A percentile compares a stretch with the other conserved stretches of the same genome.
Conservation (phyloP, 2,888 invertebrate species). For the Yponomeuta plumbellus region DNA sequence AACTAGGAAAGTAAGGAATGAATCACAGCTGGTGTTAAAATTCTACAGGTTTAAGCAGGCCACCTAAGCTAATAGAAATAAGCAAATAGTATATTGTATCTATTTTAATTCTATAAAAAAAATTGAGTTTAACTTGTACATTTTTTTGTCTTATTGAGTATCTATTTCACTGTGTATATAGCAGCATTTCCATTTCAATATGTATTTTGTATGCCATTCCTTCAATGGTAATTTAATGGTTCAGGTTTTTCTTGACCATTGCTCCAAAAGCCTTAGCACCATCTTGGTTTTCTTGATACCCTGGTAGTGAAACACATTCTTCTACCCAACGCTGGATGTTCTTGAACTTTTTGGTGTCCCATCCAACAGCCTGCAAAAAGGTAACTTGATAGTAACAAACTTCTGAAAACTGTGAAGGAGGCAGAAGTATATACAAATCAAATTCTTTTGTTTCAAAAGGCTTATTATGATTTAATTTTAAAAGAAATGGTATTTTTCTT, state of each 20-base stretch:
- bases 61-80: not conserved
- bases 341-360: conserved; percentile 73
- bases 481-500: too few relatives aligned
- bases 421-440: too few relatives aligned
- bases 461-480: too few relatives aligned
- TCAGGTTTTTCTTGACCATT: conserved; percentile 71
- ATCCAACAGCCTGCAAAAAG: conserved; percentile 72
- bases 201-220: too few relatives aligned
- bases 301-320: conserved; percentile 74
- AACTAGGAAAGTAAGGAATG: conserved; percentile 88
- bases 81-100: not conserved
- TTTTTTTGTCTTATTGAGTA: not conserved
- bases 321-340: conserved; percentile 78
- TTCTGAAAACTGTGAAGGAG: too few relatives aligned
- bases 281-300: conserved; percentile 75
- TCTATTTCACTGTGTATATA: not conserved
- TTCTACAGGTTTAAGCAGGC: conserved; percentile 41
- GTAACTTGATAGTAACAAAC: conserved; percentile 11
- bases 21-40: conserved; percentile 89
- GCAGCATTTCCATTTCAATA: too few relatives aligned
- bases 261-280: conserved; percentile 77
- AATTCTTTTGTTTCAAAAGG: too few relatives aligned
- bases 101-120: not conserved
- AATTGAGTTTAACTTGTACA: not conserved
- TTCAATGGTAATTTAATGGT: conserved; percentile 25